Conservation (phyloP, 2,113 vertebrate genomes). For the Calidris pugnax region DNA sequence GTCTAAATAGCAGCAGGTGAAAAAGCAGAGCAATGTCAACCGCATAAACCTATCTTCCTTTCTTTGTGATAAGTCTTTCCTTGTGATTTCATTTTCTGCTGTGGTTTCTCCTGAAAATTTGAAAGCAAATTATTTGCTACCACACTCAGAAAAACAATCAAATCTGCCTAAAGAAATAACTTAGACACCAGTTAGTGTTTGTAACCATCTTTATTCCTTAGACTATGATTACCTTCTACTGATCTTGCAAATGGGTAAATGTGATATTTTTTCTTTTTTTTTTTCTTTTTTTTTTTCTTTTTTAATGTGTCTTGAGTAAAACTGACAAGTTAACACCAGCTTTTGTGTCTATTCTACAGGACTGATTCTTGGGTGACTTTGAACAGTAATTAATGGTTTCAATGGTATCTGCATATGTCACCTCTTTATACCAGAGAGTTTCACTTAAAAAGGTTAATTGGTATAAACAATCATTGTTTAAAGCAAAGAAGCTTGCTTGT, state of each 20-base stretch:
- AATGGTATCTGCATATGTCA: neutral
- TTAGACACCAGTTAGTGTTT: neutral
- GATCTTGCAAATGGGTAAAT: neutral
- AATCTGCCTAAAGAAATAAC: neutral
- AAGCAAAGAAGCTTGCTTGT: neutral
- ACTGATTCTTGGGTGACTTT: neutral
- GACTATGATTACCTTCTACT: neutral
- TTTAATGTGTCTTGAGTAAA: fast-evolving
- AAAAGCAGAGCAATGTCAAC: neutral
- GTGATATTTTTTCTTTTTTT: neutral
- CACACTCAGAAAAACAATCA: neutral
- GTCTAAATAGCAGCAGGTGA: neutral
- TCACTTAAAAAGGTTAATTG: neutral
- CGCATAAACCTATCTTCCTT: neutral
- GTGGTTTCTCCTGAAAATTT: neutral
- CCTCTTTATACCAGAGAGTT: neutral
- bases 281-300: neutral
- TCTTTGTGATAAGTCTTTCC: neutral
- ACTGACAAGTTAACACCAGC: neutral
- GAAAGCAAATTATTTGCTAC: neutral
- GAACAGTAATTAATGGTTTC: neutral
- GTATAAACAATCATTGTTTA: neutral
- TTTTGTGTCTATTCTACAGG: neutral
- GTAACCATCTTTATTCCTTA: neutral
- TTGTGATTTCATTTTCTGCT: neutral